Evolutionary conservation across 2,797 vertebrate species (phyloP).

Genomic region (Rhyacichthys aspro): DNA sequence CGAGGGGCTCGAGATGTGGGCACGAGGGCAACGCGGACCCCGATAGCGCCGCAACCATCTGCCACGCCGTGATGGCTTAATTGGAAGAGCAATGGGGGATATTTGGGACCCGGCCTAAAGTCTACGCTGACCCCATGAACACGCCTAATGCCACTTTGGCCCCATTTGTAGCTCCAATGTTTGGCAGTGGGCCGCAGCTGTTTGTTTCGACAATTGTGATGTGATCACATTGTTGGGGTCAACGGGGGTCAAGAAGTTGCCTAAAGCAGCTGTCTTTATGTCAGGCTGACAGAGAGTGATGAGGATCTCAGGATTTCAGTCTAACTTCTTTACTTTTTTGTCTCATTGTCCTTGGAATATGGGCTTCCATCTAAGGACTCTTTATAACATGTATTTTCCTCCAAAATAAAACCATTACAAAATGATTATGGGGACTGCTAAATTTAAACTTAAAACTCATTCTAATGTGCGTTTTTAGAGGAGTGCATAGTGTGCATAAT

Average conservation of each 20-base stretch:
- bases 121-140: constrained; percentile 49
- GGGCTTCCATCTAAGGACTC: neutral
- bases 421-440: too few species aligned
- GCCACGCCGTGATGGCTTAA: constrained; percentile 73
- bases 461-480: too few species aligned
- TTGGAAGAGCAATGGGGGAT: constrained; percentile 66
- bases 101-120: constrained; percentile 62
- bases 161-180: constrained; percentile 45
- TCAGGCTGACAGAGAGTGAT: constrained; percentile 47
- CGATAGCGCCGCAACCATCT: constrained; percentile 64
- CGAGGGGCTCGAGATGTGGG: constrained; percentile 61
- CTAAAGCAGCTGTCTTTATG: constrained; percentile 39
- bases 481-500: too few species aligned
- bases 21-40: constrained; percentile 66
- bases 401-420: too few species aligned
- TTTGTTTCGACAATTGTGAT: constrained; percentile 41
- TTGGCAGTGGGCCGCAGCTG: constrained; percentile 19
- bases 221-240: constrained; percentile 45
- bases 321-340: neutral
- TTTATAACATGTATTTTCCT: too few species aligned
- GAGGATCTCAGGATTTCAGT: constrained; percentile 15
- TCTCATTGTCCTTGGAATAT: neutral
- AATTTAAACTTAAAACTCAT: too few species aligned
- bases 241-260: constrained; percentile 53
- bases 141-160: constrained; percentile 51